A percentile compares a stretch with the other conserved stretches of the same genome.
Conservation (phyloP, 2,113 vertebrate species). For the Origma solitaria region DNA sequence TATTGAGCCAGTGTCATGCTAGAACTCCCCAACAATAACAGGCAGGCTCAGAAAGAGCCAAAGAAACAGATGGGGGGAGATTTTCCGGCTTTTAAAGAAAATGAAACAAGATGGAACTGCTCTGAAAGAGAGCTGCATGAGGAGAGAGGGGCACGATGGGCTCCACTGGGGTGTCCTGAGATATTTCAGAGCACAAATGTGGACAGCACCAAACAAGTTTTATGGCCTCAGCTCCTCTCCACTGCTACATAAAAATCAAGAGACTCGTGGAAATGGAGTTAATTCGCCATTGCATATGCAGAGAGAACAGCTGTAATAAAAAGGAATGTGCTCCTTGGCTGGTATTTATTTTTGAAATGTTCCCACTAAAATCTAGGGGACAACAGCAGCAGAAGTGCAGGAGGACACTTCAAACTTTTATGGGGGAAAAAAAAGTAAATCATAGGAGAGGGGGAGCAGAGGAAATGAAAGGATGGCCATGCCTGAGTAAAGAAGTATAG, state of each 20-base stretch:
- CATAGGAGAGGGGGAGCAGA: background rate
- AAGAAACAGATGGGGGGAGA: background rate
- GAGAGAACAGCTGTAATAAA: slow-evolving; percentile 35
- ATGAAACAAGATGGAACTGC: slow-evolving; percentile 18
- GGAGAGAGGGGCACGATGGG: background rate
- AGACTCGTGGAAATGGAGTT: background rate
- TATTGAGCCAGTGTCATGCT: slow-evolving; percentile 33
- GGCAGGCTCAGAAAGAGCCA: background rate
- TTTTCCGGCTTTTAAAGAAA: slow-evolving; percentile 23
- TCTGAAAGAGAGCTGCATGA: background rate
- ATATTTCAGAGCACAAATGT: background rate
- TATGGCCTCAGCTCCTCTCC: background rate
- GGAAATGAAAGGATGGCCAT: background rate
- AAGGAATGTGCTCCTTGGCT: slow-evolving; percentile 34
- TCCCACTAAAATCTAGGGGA: slow-evolving; percentile 43
- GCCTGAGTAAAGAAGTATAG: background rate
- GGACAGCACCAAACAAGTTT: slow-evolving; percentile 24
- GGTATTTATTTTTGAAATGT: slow-evolving; percentile 53
- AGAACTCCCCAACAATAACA: slow-evolving; percentile 38
- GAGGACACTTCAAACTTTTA: slow-evolving; percentile 12
- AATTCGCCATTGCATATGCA: slow-evolving; percentile 45
- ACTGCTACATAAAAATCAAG: slow-evolving; percentile 29
- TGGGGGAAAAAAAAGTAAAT: background rate
- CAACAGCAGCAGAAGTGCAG: background rate
- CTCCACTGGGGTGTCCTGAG: background rate